Base-by-base conservation (phyloP, 1,140 invertebrate species). In the Laupala kohalensis region DNA sequence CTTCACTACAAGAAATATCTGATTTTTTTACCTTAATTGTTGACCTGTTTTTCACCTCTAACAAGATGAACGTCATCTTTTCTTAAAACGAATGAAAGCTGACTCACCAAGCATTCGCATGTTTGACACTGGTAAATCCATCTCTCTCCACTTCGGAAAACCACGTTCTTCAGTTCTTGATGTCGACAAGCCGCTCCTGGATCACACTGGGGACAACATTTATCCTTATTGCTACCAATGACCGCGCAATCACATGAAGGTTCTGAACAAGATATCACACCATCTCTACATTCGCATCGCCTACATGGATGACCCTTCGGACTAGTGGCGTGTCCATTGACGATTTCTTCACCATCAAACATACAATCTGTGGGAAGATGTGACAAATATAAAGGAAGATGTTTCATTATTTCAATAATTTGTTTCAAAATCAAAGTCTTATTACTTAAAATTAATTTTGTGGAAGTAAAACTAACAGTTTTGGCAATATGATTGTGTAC, bases 71-170 rank as follows among this genome's bases (percentile, higher is more conserved):
- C n/a, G n/a, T n/a, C n/a, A n/a, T n/a, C n/a, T n/a, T n/a, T n/a
- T n/a, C n/a, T n/a, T n/a, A n/a, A n/a, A n/a, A n/a, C n/a, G n/a
- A n/a, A n/a, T n/a, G n/a, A n/a, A n/a, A n/a, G n/a, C n/a, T n/a
- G 24, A 79, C 84, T 84, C 80, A 92, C 90, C 79, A 93, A 82
- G 83, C 93, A 95, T 83, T 94, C 92, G 84, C 93, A 95, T 71
- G 90, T 92, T 83, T 94, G 91, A 81, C 93, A 95, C 78, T 94
- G 89, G 81, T 93, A 93, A 72, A 92, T 89, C 93, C 93, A 95
- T 75, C 86, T 84, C 79, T 94, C 90, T 30, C 92, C 92, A 78
- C 89, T 91, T 76, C 86, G 85, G 78, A 92, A 90, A 74, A 87
- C 83, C 71, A 92, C 85, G 77, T 90, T 86, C 73, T 87, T 84